These are phyloP conservation scores for Branchinecta lindahli DNA, from an alignment of 1,140 invertebrate species.

Conservation along the genomic window DNA sequence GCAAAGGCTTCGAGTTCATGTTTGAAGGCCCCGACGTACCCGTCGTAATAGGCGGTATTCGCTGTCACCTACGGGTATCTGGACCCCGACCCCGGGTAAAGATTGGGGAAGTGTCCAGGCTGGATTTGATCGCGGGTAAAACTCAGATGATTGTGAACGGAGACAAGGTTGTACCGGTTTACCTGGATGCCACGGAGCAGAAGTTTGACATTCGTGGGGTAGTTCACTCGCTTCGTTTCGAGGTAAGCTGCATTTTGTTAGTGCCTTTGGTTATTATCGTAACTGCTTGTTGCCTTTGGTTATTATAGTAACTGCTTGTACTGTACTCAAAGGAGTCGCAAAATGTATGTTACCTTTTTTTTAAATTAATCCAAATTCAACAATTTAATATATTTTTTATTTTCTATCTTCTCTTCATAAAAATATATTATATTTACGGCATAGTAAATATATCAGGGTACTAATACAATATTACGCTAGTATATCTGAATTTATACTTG, in stretches of 20 bases:
- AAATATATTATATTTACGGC: no score
- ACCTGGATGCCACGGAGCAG: constrained; percentile 69
- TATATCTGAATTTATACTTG: no score
- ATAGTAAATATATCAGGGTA: no score
- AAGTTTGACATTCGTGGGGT: constrained; percentile 27
- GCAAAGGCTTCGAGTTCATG: constrained; percentile 61
- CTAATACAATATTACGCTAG: no score
- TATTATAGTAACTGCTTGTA: not conserved
- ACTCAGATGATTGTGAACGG: constrained; percentile 68
- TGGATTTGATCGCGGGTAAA: constrained; percentile 61
- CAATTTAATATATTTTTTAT: no score
- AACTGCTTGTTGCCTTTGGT: no score
- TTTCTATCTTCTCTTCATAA: no score
- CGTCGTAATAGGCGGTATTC: constrained; percentile 55
- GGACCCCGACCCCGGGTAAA: constrained; percentile 66
- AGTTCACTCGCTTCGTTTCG: constrained; percentile 1
- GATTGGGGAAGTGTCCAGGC: constrained; percentile 49
- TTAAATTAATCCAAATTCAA: no score
- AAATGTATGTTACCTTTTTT: no score
- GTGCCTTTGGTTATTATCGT: not conserved
- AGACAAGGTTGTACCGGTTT: constrained; percentile 55
- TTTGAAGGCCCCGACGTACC: constrained; percentile 75
- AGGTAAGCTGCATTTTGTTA: constrained; percentile 10
- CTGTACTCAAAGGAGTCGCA: no score
- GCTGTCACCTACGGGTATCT: constrained; percentile 56